Evolutionary conservation across 2,888 invertebrate genomes (phyloP), one percentile per base, ranked within the genome.

Genomic region (Sarcophaga rosellei): DNA sequence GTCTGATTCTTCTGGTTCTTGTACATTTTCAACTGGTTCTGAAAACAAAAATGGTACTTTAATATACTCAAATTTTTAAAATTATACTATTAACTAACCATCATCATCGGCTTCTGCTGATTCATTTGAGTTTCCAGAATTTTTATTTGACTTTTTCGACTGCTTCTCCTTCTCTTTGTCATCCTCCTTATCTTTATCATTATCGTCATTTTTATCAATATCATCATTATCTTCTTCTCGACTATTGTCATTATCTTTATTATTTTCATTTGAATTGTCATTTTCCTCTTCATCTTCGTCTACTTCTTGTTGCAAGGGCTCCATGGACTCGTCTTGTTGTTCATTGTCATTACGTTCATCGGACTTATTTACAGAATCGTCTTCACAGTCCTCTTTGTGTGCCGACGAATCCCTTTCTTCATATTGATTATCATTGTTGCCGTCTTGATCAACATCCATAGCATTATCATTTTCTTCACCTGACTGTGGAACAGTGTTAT

Each of bases 1-100:
- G 89, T 96, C 96, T 89, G 96, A 96, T 69, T 95, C 95, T 17
- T 95, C 96, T 0, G 92, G 92, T 84, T 92, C 92, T 83, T 93
- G 90, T 0, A 92, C 94, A 89, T 94, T 94, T 25, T 94, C 94
- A 0, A 92, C 93, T n/a, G 94, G 91, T 85, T 94, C 94, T 84
- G 90, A 17, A n/a, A 76, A 86, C 78, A 69, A 84, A 69, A 23
- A 65, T 20, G 35, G 35, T 0, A 17, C 45, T 17, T 47, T 3
- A 73, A 6, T 21, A 57, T 45, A 62, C 8, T 10, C 1, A 73
- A 21, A 23, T 68, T 57, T 25, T 47, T 47, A 75, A 57, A 12
- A 17, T 47, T 15, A 4, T 53, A 53, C 53, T 53, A 53, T 15
- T 47, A 21, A 45, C 87, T 73, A 77, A 91, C 92, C 91, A 88